A percentile compares a stretch with the other conserved stretches of the same genome.
These are phyloP conservation scores for Perccottus glenii DNA, from an alignment of 2,113 vertebrate species.

Conservation along the genomic window DNA sequence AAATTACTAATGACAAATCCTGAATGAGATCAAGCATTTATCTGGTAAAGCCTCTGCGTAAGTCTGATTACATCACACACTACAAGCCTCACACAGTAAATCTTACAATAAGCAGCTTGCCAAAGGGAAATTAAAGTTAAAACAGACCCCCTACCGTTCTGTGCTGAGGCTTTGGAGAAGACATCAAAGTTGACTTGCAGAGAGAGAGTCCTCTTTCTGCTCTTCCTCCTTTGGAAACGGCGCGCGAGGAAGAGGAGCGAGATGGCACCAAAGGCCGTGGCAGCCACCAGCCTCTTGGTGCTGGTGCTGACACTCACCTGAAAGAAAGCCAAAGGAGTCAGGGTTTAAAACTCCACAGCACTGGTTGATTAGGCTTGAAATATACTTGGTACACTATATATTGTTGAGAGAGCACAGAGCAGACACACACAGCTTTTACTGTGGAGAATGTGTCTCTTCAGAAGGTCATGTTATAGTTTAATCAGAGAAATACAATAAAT, in stretches of 20 bases:
- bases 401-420: too few relatives aligned
- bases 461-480: too few relatives aligned
- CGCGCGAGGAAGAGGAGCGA: conserved; percentile 90
- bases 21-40: conserved; percentile 22
- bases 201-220: conserved; percentile 78
- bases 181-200: conserved; percentile 79
- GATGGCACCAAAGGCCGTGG: conserved; percentile 86
- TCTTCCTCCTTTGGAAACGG: conserved; percentile 91
- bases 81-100: not conserved
- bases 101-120: not conserved
- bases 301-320: conserved; percentile 87
- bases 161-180: conserved; percentile 71
- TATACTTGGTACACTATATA: too few relatives aligned
- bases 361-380: too few relatives aligned
- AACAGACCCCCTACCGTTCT: conserved; percentile 78
- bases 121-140: not conserved
- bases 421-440: too few relatives aligned
- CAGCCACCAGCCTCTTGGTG: conserved; percentile 87
- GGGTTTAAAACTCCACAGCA: not conserved
- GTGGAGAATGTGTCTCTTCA: too few relatives aligned
- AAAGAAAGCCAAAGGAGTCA: conserved; percentile 14
- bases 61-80: conserved; percentile 23
- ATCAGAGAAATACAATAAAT: too few relatives aligned
- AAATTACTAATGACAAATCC: conserved; percentile 10
- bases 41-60: conserved; percentile 5